Evolutionary conservation across 2,888 invertebrate species (phyloP).

Genomic region (Trisateles emortualis): DNA sequence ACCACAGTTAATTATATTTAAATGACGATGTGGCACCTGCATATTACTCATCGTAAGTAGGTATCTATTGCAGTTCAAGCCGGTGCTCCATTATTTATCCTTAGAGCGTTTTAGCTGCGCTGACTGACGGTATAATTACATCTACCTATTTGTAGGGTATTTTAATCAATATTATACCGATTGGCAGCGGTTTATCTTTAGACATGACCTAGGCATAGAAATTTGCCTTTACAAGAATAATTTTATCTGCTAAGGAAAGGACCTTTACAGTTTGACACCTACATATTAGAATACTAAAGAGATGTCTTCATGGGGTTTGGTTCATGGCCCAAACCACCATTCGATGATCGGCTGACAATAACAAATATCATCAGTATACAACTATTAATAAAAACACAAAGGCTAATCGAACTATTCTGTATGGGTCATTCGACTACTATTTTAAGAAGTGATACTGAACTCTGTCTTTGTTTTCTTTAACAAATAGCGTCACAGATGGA

Average conservation of each 20-base stretch:
- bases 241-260: no score
- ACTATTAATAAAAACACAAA: slow-evolving; percentile 15
- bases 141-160: neutral
- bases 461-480: slow-evolving; percentile 38
- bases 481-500: slow-evolving; percentile 35
- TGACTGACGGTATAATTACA: slow-evolving; percentile 3
- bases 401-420: slow-evolving; percentile 10
- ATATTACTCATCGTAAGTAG: slow-evolving; percentile 9
- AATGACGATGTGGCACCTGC: neutral
- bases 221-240: no score
- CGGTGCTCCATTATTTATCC: slow-evolving; percentile 9
- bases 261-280: no score
- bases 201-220: no score
- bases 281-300: no score
- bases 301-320: neutral
- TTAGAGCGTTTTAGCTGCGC: neutral
- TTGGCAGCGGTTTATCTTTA: neutral
- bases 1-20: neutral
- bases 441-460: slow-evolving; percentile 42
- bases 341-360: neutral
- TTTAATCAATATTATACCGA: neutral
- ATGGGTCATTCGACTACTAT: slow-evolving; percentile 40
- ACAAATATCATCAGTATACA: neutral
- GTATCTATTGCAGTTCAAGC: slow-evolving; percentile 1
- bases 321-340: neutral